Evolutionary conservation across 2,113 vertebrate species (phyloP).

Genomic region (Charadrius vociferus): DNA sequence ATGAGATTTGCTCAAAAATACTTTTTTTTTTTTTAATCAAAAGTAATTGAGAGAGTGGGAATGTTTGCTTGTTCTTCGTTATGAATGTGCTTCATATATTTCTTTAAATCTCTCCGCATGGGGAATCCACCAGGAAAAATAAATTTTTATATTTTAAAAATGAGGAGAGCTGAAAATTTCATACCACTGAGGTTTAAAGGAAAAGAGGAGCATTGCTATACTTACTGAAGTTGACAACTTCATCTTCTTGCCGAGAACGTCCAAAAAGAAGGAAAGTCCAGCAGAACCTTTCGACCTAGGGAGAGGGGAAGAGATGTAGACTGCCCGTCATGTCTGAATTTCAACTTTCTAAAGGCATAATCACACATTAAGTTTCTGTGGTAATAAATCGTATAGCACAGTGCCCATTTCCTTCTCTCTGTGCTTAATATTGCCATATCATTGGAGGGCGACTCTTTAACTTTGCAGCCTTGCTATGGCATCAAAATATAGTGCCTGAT

Average conservation of each 20-base stretch:
- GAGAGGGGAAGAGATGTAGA: neutral
- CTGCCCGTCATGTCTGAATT: fast-evolving
- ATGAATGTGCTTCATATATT: neutral
- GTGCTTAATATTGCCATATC: neutral
- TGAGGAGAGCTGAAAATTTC: neutral
- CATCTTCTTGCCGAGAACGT: neutral
- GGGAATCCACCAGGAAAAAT: constrained; percentile 19
- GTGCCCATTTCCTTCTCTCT: neutral
- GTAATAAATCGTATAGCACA: neutral
- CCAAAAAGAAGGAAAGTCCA: neutral
- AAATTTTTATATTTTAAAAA: constrained; percentile 16
- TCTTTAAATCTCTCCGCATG: constrained; percentile 5
- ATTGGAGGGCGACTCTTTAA: neutral
- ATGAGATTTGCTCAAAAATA: neutral
- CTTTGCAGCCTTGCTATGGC: neutral
- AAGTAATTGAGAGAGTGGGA: constrained; percentile 40
- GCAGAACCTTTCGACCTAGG: neutral
- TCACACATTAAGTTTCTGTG: neutral
- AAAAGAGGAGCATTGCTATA: neutral
- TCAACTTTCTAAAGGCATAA: neutral
- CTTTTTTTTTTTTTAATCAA: neutral
- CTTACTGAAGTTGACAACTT: neutral
- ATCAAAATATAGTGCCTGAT: neutral
- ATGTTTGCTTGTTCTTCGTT: neutral
- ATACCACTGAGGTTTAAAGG: neutral